Evolutionary conservation across 2,888 invertebrate species (phyloP).

Genomic region (Hirtodrosophila trivittata): DNA sequence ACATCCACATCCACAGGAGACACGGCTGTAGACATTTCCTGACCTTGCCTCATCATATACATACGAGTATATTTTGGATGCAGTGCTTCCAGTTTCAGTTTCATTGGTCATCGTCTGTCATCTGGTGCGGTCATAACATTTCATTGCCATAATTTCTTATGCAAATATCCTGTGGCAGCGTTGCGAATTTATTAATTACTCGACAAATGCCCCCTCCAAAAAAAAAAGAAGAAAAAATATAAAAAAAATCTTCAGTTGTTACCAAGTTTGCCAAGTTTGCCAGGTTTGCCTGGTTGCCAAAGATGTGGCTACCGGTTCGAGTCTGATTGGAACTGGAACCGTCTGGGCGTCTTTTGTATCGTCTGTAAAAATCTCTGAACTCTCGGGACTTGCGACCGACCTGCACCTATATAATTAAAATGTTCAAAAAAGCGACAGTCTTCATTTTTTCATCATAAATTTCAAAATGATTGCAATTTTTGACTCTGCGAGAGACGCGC

Average conservation of each 20-base stretch:
- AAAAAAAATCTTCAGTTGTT: neutral
- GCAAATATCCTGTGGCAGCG: constrained; percentile 81
- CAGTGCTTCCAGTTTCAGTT: constrained; percentile 14
- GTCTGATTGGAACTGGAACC: constrained; percentile 5
- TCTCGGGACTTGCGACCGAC: neutral
- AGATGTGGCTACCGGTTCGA: constrained; percentile 50
- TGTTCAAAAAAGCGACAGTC: constrained; percentile 77
- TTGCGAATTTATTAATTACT: constrained; percentile 80
- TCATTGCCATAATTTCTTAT: constrained; percentile 81
- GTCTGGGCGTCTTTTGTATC: constrained; percentile 32
- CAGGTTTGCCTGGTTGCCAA: constrained; percentile 3
- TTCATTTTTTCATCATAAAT: constrained; percentile 79
- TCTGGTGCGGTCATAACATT: constrained; percentile 78
- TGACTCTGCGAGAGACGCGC: constrained; percentile 53
- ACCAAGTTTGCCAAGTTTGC: neutral
- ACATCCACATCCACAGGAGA: constrained; percentile 1
- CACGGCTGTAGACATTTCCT: constrained; percentile 1
- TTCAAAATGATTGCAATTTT: constrained; percentile 75
- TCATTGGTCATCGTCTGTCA: constrained; percentile 64
- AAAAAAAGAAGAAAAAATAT: constrained; percentile 3
- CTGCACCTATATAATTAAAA: constrained; percentile 69
- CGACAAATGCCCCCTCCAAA: constrained; percentile 49
- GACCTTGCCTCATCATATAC: constrained; percentile 31
- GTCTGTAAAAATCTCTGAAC: constrained; percentile 38
- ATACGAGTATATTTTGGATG: neutral